phyloP scores from a whole-genome alignment of 2,113 vertebrate genomes.

The Ailuropoda melanoleuca region DNA sequence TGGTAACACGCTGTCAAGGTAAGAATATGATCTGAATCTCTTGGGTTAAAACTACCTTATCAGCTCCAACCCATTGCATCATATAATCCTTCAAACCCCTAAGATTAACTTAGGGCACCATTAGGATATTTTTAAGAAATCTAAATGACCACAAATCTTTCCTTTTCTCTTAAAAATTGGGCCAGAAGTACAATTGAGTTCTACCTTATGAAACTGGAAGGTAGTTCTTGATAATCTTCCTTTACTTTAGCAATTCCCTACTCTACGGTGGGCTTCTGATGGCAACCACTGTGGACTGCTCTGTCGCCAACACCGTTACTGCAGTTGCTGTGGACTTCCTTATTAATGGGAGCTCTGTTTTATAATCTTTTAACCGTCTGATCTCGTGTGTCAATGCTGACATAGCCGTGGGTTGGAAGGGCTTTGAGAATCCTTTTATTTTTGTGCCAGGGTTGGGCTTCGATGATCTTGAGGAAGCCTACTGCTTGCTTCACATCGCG shows the following conservation, averaged over 20 bases:
- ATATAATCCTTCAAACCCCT: neutral
- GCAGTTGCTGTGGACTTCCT: neutral
- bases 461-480: neutral
- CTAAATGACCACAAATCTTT: neutral
- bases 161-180: constrained; percentile 20
- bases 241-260: neutral
- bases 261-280: neutral
- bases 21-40: neutral
- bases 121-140: neutral
- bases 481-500: neutral
- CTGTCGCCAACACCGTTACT: neutral
- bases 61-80: neutral
- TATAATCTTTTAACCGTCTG: neutral
- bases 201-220: neutral
- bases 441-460: neutral
- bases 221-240: neutral
- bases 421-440: neutral
- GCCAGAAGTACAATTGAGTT: neutral
- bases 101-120: neutral
- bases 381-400: neutral
- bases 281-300: too few relatives aligned
- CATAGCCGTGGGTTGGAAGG: neutral
- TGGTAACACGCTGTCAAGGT: neutral
- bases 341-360: neutral
- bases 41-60: neutral